Percentiles rank a stretch among this genome's conserved stretches.
Conservation (phyloP, 2,797 vertebrate genomes). For the Pampus argenteus region DNA sequence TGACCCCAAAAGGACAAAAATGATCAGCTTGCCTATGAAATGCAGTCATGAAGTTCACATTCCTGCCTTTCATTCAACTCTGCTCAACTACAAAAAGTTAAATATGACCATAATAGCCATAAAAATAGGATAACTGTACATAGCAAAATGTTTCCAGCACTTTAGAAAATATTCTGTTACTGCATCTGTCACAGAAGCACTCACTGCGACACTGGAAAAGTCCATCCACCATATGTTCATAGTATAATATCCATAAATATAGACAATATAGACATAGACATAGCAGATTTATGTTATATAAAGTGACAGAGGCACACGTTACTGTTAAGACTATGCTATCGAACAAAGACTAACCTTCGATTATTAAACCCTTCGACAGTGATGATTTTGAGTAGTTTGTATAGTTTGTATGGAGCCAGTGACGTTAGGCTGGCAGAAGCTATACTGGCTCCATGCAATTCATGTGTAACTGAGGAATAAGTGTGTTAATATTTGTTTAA, state of each 20-base stretch:
- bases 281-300: conserved; percentile 43
- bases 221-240: conserved; percentile 58
- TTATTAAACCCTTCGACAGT: conserved; percentile 9
- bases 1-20: conserved; percentile 64
- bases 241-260: conserved; percentile 41
- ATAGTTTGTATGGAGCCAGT: conserved; percentile 32
- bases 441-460: conserved; percentile 27
- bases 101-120: conserved; percentile 20
- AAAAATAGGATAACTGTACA: conserved; percentile 26
- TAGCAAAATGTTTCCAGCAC: not conserved
- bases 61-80: conserved; percentile 50
- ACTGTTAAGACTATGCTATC: not conserved
- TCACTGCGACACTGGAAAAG: conserved; percentile 21
- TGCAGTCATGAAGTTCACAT: conserved; percentile 38
- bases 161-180: conserved; percentile 8
- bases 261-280: conserved; percentile 41
- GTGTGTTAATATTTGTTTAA: conserved; percentile 43
- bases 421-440: conserved; percentile 43
- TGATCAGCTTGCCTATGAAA: conserved; percentile 31
- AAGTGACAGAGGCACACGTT: conserved; percentile 4
- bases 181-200: conserved; percentile 20
- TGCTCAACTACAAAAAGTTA: conserved; percentile 29
- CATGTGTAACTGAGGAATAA: conserved; percentile 58
- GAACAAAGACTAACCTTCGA: not conserved
- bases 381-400: conserved; percentile 9